Evolutionary conservation across 2,797 vertebrate species (phyloP).

Genomic region (Pachyuromys duprasi): DNA sequence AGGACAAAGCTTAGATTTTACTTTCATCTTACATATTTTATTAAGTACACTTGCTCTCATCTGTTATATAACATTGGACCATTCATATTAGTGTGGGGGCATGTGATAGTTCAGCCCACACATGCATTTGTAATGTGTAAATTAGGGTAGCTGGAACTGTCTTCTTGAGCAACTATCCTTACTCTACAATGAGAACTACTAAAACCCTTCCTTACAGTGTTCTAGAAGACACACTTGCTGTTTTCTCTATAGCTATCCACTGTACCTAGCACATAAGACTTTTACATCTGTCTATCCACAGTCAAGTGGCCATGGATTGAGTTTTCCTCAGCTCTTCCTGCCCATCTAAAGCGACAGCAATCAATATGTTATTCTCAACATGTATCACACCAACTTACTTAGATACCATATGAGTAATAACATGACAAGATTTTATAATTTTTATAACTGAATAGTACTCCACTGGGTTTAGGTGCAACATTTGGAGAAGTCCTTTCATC

Average conservation of each 20-base stretch:
- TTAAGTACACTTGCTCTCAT: background rate
- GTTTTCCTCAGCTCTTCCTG: background rate
- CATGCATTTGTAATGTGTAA: background rate
- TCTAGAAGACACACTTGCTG: background rate
- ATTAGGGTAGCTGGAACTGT: background rate
- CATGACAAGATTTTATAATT: background rate
- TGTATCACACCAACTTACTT: background rate
- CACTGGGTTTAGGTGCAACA: background rate
- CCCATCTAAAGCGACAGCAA: background rate
- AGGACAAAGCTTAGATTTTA: background rate
- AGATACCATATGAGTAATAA: background rate
- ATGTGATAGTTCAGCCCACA: background rate
- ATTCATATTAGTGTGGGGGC: background rate
- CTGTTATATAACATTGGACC: background rate
- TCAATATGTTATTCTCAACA: background rate
- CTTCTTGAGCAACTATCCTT: background rate
- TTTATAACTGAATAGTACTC: background rate
- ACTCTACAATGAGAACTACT: background rate
- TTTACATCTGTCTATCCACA: background rate
- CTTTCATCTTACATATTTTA: background rate
- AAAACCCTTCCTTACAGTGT: background rate
- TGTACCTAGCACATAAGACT: background rate
- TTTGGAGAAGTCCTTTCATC: background rate
- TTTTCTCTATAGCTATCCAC: background rate
- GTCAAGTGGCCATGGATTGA: too few species aligned